Evolutionary conservation across 2,888 invertebrate genomes (phyloP), one percentile per base, ranked within the genome.

Genomic region (Callimorpha dominula): DNA sequence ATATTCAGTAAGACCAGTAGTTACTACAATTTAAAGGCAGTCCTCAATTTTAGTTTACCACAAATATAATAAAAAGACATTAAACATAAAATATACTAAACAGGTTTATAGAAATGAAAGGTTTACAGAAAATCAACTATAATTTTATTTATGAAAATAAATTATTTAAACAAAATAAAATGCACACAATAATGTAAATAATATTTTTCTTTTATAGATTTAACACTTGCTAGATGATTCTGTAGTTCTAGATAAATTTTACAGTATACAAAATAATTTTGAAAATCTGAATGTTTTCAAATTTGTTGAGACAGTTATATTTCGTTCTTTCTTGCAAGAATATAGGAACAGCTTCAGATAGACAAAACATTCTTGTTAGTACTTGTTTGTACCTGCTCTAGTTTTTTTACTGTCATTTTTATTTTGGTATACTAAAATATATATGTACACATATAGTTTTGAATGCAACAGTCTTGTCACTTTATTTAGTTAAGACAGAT

Each of bases 121-220:
- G 17, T 69, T 60, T 69, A 40, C 31, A 62, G 69, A 69, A 69
- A 69, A 62, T 69, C 69, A 69, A 69, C 69, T 69, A 69, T 69
- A 69, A n/a, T 69, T 69, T 69, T 69, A 69, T 69, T 69, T 69
- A 69, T 42, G 57, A 63, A 69, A 62, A 69, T 69, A 69, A 62
- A 50, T 69, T 40, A 62, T 49, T 46, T 20, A 69, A 69, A 69
- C 64, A 69, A 68, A 68, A 64, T 52, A 62, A 68, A 68, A 52
- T 73, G 63, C 42, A 70, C 63, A 71, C 66, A 71, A 43, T 49
- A 57, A 54, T 63, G 49, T 65, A 63, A 57, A 57, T 67, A 57
- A 43, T 57, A 66, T 43, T 43, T 31, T 71, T 69, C 68, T 71
- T 67, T 72, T 74, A 63, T 17, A 50, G 2, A 60, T 68, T 60